phyloP scores from a whole-genome alignment of 1,140 invertebrate species.

The Hylyphantes graminicola region DNA sequence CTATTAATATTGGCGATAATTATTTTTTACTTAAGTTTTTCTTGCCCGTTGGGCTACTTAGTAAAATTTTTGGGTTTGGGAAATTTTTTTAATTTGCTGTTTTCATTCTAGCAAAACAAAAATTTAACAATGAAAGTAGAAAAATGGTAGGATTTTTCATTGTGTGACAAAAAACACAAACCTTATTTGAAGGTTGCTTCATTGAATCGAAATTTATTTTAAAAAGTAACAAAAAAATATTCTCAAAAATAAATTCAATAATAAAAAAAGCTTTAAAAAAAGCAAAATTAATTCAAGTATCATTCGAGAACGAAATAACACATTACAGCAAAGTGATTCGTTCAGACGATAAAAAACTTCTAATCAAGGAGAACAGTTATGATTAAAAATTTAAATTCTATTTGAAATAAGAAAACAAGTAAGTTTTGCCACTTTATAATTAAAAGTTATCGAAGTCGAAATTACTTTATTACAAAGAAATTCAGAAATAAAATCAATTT shows the following conservation, averaged over 20 bases:
- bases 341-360: too few species aligned
- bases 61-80: background rate
- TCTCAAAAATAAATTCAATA: background rate
- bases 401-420: too few species aligned
- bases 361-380: too few species aligned
- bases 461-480: too few species aligned
- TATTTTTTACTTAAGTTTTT: constrained; percentile 32
- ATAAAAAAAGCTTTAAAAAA: background rate
- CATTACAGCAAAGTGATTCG: too few species aligned
- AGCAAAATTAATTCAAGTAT: background rate
- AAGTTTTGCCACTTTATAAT: too few species aligned
- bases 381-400: too few species aligned
- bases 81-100: background rate
- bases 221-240: background rate
- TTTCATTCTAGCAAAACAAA: background rate
- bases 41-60: background rate
- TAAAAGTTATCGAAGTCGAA: too few species aligned
- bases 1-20: constrained; percentile 42
- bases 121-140: background rate
- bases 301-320: too few species aligned
- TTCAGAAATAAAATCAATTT: too few species aligned
- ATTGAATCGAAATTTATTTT: too few species aligned
- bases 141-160: background rate
- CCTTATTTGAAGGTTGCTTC: too few species aligned
- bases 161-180: background rate